phyloP scores from a whole-genome alignment of 2,797 vertebrate genomes.

The Galaxias olidus region DNA sequence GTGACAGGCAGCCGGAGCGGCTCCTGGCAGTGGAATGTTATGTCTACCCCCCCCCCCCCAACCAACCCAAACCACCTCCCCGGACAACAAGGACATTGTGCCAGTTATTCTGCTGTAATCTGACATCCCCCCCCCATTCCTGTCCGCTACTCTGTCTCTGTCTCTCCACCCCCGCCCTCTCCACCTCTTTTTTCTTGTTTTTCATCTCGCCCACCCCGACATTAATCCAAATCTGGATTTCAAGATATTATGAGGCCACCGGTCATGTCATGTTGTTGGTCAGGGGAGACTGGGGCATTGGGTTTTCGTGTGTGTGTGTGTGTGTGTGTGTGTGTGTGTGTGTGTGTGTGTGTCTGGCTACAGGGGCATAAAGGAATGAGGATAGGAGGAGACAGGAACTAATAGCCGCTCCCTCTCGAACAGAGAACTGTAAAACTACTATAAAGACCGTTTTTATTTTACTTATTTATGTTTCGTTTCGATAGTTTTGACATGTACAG shows the following conservation, averaged over 20 bases:
- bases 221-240: constrained; percentile 76
- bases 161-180: neutral
- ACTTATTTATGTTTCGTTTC: too few species aligned
- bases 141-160: neutral
- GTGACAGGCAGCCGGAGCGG: too few species aligned
- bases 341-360: neutral
- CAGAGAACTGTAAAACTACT: too few species aligned
- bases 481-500: too few species aligned
- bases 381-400: too few species aligned
- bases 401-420: too few species aligned
- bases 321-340: neutral
- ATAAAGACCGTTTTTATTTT: too few species aligned
- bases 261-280: constrained; percentile 60
- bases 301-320: constrained; percentile 57
- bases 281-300: constrained; percentile 64
- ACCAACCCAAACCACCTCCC: too few species aligned
- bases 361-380: too few species aligned
- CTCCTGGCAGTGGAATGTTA: too few species aligned
- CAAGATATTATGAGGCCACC: constrained; percentile 67
- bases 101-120: constrained; percentile 22
- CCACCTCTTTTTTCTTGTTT: neutral
- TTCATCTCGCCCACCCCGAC: constrained; percentile 51
- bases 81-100: constrained; percentile 49
- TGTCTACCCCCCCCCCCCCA: constrained; percentile 20
- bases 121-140: neutral